A percentile compares a stretch with the other conserved stretches of the same genome.
phyloP scores from a whole-genome alignment of 23 tunicate genomes.

The Trididemnum nubilum region DNA sequence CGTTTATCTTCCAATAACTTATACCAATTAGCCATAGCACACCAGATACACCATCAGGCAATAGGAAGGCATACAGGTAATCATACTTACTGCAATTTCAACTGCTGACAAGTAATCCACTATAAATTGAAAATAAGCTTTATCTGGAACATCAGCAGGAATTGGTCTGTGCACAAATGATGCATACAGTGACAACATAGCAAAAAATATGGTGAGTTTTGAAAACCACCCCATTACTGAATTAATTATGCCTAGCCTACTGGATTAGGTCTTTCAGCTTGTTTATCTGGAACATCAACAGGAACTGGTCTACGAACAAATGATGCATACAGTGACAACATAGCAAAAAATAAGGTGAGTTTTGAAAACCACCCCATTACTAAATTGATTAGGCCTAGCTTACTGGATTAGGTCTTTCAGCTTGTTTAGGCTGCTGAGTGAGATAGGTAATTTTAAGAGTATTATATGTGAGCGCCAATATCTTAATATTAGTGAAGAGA shows the following conservation, averaged over 20 bases:
- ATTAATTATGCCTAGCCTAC: too few species aligned
- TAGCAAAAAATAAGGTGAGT: not conserved
- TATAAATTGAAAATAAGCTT: conserved; percentile 32
- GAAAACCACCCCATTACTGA: not conserved
- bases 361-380: not conserved
- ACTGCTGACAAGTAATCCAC: conserved; percentile 43
- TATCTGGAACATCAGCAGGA: conserved; percentile 55
- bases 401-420: too few species aligned
- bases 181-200: conserved; percentile 23
- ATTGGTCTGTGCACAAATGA: conserved; percentile 46
- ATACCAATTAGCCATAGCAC: too few species aligned
- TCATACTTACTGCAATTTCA: conserved; percentile 47
- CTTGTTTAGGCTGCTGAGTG: too few species aligned
- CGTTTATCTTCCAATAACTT: too few species aligned
- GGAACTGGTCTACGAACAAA: conserved; percentile 51
- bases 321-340: conserved; percentile 33
- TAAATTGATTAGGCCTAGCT: too few species aligned
- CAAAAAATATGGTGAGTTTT: not conserved
- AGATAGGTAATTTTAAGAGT: too few species aligned
- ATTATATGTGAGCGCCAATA: too few species aligned
- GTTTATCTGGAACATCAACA: conserved; percentile 48
- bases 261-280: too few species aligned
- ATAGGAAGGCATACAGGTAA: too few species aligned
- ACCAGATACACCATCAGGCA: too few species aligned
- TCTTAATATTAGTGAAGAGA: too few species aligned